Conservation (phyloP, 2,113 vertebrate species). For the Erpornis zantholeuca region DNA sequence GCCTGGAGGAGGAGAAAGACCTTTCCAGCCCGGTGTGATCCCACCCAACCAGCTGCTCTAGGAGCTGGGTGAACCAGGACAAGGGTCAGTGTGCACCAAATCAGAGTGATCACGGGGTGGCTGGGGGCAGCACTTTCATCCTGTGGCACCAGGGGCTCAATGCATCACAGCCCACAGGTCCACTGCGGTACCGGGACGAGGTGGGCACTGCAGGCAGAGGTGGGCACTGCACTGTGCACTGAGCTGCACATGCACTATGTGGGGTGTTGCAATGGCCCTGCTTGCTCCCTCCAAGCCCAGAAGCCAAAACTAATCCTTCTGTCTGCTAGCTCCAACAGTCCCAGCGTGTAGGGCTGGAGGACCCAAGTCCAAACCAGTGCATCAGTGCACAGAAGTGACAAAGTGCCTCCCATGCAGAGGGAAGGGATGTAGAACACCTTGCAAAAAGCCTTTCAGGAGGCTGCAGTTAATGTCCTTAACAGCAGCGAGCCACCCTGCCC, state of each 20-base stretch:
- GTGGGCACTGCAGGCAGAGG: not conserved
- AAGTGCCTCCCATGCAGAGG: rapidly evolving
- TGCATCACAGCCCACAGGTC: not conserved
- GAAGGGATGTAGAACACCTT: not conserved
- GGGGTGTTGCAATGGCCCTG: not conserved
- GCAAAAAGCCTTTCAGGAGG: not conserved
- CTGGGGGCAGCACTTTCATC: rapidly evolving
- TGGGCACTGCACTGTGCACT: not conserved
- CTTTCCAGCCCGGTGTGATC: not conserved
- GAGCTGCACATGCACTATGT: rapidly evolving
- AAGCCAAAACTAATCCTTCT: not conserved
- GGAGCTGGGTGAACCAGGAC: not conserved
- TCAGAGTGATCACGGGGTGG: rapidly evolving
- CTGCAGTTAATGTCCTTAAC: not conserved
- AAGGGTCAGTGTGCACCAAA: rapidly evolving
- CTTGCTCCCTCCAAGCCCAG: not conserved
- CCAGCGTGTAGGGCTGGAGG: rapidly evolving
- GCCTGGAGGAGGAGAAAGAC: not conserved
- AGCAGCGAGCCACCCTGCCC: not conserved
- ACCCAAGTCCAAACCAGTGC: rapidly evolving
- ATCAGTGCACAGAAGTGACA: rapidly evolving
- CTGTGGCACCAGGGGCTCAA: not conserved
- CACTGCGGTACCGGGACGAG: rapidly evolving
- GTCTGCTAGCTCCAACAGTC: not conserved
- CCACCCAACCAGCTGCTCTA: not conserved